Evolutionary conservation across 1,140 invertebrate genomes (phyloP), one percentile per base, ranked within the genome.

Genomic region (Ephestia elutella): DNA sequence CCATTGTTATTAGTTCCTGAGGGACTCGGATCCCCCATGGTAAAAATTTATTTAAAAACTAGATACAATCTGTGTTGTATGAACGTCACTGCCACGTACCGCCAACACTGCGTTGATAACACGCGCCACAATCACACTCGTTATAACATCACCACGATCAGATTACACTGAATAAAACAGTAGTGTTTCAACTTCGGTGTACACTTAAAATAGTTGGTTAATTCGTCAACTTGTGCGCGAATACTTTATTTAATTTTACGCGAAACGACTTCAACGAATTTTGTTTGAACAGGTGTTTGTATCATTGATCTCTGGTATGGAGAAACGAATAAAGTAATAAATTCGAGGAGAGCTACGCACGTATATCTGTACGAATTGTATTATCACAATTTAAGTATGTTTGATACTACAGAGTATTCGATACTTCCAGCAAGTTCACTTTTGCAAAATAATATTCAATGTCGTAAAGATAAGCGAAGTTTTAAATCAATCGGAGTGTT

Each of bases 31-130:
- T 44, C 38, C n/a, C 15, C 38, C 38, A 44, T 44, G 7, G 5
- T 44, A 15, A 38, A 38, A 11, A 44, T 44, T 44, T 32, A 32
- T 32, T 32, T 32, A 1, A 15, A 44, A 17, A 44, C 58, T 69
- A n/a, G n/a, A n/a, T n/a, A 54, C 51, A 49, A 38, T 25, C 49
- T 21, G 54, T 51, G 28, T 48, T 19, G 25, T 54, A 49, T 53
- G 64, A 54, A 75, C 80, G 79, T 80, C 73, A 81, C 58, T 68
- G 83, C 83, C 81, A 86, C 83, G 83, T 82, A 82, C 62, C 56
- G 68, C 70, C 64, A 73, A 76, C 63, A 13, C 48, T 62, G 60
- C 56, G 66, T 58, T 80, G 77, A 80, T 81, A 79, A 78, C 17
- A 30, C 56, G 53, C 48, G 30, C 62, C 54, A 64, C 68, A 73